A percentile compares a stretch with the other conserved stretches of the same genome.
These are phyloP conservation scores for Poeciliopsis infans DNA, from an alignment of 2,797 vertebrate genomes.

Conservation along the genomic window DNA sequence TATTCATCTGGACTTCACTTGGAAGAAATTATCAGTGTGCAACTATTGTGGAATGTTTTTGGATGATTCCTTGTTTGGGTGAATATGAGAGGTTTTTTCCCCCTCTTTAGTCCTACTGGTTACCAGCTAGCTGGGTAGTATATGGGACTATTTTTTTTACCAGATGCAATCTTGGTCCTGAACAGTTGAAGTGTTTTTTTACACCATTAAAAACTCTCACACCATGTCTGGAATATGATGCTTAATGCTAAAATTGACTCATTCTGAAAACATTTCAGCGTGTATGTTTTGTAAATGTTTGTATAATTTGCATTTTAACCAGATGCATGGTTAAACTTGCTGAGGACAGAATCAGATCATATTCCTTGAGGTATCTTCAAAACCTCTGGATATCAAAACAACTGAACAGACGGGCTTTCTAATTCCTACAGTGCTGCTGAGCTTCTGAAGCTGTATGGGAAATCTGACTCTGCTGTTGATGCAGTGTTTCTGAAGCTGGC, in stretches of 20 bases:
- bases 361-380: not conserved
- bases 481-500: slow-evolving; percentile 35
- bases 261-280: slow-evolving; percentile 20
- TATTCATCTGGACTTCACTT: slow-evolving; percentile 32
- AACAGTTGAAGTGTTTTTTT: not conserved
- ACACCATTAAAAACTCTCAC: slow-evolving; percentile 22
- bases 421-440: slow-evolving; percentile 22
- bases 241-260: slow-evolving; percentile 37
- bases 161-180: slow-evolving; percentile 8
- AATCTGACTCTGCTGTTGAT: slow-evolving; percentile 24
- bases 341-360: slow-evolving; percentile 1
- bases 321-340: slow-evolving; percentile 20
- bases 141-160: slow-evolving; percentile 11
- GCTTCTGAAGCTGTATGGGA: slow-evolving; percentile 22
- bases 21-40: slow-evolving; percentile 19
- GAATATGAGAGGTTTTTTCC: not conserved
- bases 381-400: slow-evolving; percentile 12
- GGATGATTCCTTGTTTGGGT: slow-evolving; percentile 23
- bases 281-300: slow-evolving; percentile 20
- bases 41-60: slow-evolving; percentile 41
- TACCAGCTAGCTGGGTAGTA: slow-evolving; percentile 3
- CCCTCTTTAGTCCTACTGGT: not conserved
- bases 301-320: slow-evolving; percentile 45
- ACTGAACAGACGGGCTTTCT: not conserved
- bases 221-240: slow-evolving; percentile 17